A percentile compares a stretch with the other conserved stretches of the same genome.
phyloP scores from a whole-genome alignment of 2,113 vertebrate species.

The Pelobates fuscus region DNA sequence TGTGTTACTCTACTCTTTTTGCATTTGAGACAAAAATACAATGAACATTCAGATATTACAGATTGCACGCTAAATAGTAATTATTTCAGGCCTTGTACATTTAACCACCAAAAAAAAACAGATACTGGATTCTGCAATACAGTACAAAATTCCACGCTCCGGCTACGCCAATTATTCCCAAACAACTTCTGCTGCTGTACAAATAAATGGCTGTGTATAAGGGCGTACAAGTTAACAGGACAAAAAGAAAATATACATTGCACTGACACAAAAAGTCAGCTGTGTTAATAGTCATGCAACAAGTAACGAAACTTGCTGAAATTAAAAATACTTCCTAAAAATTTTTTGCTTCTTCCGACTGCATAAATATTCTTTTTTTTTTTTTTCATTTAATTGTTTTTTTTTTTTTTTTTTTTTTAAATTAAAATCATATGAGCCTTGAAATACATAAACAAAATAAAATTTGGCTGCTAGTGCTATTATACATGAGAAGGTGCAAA shows the following conservation, averaged over 20 bases:
- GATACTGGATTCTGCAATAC: constrained; percentile 75
- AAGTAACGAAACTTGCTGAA: constrained; percentile 99
- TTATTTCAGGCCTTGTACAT: constrained; percentile 88
- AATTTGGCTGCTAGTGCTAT: constrained; percentile 76
- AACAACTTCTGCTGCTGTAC: constrained; percentile 83
- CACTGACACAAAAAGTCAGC: constrained; percentile 99
- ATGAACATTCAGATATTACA: constrained; percentile 97
- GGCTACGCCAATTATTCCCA: constrained; percentile 77
- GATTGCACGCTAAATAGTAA: constrained; percentile 93
- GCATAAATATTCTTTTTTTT: constrained; percentile 99
- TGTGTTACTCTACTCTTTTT: constrained; percentile 88
- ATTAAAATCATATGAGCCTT: constrained; percentile 77
- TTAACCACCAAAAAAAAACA: constrained; percentile 84
- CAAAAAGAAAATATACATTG: constrained; percentile 89
- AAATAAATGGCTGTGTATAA: constrained; percentile 78
- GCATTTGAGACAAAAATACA: constrained; percentile 97
- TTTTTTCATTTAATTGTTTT: constrained; percentile 76
- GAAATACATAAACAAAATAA: constrained; percentile 83
- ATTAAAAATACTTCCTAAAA: constrained; percentile 92
- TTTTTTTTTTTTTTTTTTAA: constrained; percentile 65
- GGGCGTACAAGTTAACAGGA: constrained; percentile 83
- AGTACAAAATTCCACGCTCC: constrained; percentile 90
- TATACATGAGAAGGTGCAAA: constrained; percentile 93
- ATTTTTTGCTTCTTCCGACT: constrained; percentile 68
- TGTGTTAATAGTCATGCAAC: constrained; percentile 97